Conservation (phyloP, 2,888 invertebrate genomes). For the Diarsia rubi region DNA sequence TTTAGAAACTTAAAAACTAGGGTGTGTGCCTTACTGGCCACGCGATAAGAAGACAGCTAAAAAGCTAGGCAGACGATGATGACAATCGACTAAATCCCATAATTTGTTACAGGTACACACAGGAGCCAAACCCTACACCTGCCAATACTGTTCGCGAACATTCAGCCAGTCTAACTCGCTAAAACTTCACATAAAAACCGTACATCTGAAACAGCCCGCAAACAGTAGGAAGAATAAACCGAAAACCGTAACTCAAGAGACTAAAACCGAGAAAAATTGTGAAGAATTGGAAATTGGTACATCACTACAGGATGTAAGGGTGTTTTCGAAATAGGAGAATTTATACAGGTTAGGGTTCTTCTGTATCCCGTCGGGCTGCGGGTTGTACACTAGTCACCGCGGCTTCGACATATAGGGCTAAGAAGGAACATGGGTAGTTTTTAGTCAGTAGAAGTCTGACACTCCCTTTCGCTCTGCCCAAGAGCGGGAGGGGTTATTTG, state of each 20-base stretch:
- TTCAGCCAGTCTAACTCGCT: conserved; percentile 85
- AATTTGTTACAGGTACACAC: conserved; percentile 80
- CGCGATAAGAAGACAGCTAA: too few species aligned
- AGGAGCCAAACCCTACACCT: conserved; percentile 82
- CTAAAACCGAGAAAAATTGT: conserved; percentile 46
- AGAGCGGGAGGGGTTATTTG: too few species aligned
- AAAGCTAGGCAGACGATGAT: too few species aligned
- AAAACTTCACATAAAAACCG: conserved; percentile 79
- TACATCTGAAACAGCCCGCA: conserved; percentile 79
- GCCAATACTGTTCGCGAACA: conserved; percentile 79
- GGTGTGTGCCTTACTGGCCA: too few species aligned
- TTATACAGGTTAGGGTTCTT: too few species aligned
- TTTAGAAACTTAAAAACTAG: too few species aligned
- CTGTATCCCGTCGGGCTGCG: too few species aligned
- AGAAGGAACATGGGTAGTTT: too few species aligned
- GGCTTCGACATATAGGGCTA: too few species aligned
- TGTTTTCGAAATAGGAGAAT: conserved; percentile 8
- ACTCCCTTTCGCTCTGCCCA: too few species aligned
- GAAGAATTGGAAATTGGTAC: conserved; percentile 34
- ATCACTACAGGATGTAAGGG: conserved; percentile 19
- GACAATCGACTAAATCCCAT: background rate
- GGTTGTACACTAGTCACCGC: too few species aligned
- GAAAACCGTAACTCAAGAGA: background rate
- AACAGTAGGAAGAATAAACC: conserved; percentile 59
- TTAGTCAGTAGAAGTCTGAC: too few species aligned